Percentiles rank a stretch among this genome's conserved stretches.
These are phyloP conservation scores for Chymomyza costata DNA, from an alignment of 1,140 invertebrate genomes.

Conservation along the genomic window DNA sequence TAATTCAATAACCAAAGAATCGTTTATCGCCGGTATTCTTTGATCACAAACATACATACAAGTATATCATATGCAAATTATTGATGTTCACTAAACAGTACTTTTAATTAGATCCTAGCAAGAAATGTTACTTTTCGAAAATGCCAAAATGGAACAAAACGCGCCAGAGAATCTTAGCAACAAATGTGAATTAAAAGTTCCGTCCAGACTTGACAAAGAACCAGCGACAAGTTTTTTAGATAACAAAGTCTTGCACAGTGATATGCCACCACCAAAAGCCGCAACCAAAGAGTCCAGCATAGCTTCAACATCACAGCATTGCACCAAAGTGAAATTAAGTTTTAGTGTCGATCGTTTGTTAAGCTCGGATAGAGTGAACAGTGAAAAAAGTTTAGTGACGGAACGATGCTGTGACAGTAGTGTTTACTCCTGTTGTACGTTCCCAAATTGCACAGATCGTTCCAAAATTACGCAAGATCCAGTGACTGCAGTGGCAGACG, in stretches of 20 bases:
- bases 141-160: slow-evolving; percentile 57
- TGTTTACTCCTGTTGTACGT: slow-evolving; percentile 47
- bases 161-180: slow-evolving; percentile 61
- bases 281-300: not conserved
- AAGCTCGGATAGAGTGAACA: slow-evolving; percentile 24
- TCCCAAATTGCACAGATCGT: slow-evolving; percentile 38
- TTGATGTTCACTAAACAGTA: no score
- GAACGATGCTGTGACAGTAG: slow-evolving; percentile 45
- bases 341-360: slow-evolving; percentile 69
- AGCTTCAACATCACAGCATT: slow-evolving; percentile 7
- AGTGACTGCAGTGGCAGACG: not conserved
- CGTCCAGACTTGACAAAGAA: slow-evolving; percentile 13
- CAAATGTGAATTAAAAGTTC: slow-evolving; percentile 42
- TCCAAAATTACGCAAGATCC: slow-evolving; percentile 19
- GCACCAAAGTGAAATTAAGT: slow-evolving; percentile 67
- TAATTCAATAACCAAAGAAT: not conserved
- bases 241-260: slow-evolving; percentile 20
- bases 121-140: slow-evolving; percentile 58
- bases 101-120: no score
- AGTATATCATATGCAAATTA: no score
- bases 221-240: slow-evolving; percentile 6
- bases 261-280: slow-evolving; percentile 33
- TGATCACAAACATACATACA: slow-evolving; percentile 6
- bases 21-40: slow-evolving; percentile 41
- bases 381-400: no score